These are phyloP conservation scores for Timema cristinae DNA, from an alignment of 2,888 invertebrate species.

Conservation along the genomic window DNA sequence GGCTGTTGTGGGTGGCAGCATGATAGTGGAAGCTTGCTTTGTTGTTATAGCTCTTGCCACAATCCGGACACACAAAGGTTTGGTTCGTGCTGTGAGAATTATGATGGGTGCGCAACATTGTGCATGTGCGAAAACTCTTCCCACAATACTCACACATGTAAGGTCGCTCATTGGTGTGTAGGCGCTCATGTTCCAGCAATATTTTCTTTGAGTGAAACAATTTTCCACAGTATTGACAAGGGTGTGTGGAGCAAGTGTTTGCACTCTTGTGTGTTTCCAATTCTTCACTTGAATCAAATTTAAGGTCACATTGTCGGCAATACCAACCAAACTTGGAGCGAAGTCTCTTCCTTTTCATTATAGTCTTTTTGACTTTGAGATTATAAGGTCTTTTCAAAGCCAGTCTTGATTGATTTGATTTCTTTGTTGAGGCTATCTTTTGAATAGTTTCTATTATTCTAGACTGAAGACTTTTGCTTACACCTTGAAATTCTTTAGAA, in stretches of 20 bases:
- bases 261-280: too few species aligned
- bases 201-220: neutral
- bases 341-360: too few species aligned
- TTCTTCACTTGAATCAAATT: too few species aligned
- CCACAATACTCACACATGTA: constrained; percentile 39
- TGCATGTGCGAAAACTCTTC: constrained; percentile 36
- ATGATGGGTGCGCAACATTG: constrained; percentile 26
- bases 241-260: too few species aligned
- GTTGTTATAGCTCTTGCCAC: constrained; percentile 27
- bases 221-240: neutral
- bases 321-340: too few species aligned
- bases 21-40: constrained; percentile 10
- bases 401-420: neutral
- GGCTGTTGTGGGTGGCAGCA: constrained; percentile 18
- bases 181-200: constrained; percentile 25
- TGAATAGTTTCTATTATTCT: constrained; percentile 11
- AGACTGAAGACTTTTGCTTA: constrained; percentile 11
- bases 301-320: too few species aligned
- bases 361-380: too few species aligned
- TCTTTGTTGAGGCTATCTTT: neutral
- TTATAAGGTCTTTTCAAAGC: too few species aligned
- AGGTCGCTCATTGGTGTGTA: constrained; percentile 20
- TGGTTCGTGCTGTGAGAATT: constrained; percentile 23
- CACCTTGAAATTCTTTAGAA: neutral
- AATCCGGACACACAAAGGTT: constrained; percentile 24